phyloP scores from a whole-genome alignment of 2,113 vertebrate species.

The Solea senegalensis region DNA sequence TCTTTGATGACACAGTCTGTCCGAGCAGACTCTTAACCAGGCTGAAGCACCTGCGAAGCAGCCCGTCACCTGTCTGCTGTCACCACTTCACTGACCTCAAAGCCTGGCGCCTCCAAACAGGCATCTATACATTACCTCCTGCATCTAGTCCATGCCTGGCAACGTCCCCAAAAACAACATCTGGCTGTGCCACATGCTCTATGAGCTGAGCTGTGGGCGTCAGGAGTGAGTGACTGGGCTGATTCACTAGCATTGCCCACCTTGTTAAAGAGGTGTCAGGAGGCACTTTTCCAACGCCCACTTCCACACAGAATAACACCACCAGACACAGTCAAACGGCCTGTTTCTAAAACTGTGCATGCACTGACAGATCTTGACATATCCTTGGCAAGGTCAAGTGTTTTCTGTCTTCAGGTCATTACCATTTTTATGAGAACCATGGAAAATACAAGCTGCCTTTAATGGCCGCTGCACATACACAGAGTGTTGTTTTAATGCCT shows the following conservation, averaged over 20 bases:
- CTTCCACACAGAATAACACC: constrained; percentile 74
- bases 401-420: constrained; percentile 77
- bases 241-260: constrained; percentile 74
- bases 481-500: constrained; percentile 67
- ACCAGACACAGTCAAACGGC: constrained; percentile 70
- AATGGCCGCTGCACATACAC: constrained; percentile 62
- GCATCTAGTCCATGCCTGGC: constrained; percentile 65
- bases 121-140: constrained; percentile 63
- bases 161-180: constrained; percentile 79
- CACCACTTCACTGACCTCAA: constrained; percentile 13
- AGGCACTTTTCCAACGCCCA: constrained; percentile 78
- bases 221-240: constrained; percentile 64
- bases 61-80: constrained; percentile 67
- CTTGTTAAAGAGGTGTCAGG: constrained; percentile 82
- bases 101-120: constrained; percentile 47
- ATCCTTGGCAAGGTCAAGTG: constrained; percentile 74
- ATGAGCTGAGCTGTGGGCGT: constrained; percentile 36
- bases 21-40: constrained; percentile 23
- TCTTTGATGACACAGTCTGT: constrained; percentile 30
- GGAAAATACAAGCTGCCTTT: constrained; percentile 75
- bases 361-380: constrained; percentile 76
- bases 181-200: constrained; percentile 59
- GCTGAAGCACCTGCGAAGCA: constrained; percentile 49
- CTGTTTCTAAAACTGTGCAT: constrained; percentile 49
- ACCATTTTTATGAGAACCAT: constrained; percentile 75